These are phyloP conservation scores for Urocynchramus pylzowi DNA, from an alignment of 2,113 vertebrate species.

Conservation along the genomic window DNA sequence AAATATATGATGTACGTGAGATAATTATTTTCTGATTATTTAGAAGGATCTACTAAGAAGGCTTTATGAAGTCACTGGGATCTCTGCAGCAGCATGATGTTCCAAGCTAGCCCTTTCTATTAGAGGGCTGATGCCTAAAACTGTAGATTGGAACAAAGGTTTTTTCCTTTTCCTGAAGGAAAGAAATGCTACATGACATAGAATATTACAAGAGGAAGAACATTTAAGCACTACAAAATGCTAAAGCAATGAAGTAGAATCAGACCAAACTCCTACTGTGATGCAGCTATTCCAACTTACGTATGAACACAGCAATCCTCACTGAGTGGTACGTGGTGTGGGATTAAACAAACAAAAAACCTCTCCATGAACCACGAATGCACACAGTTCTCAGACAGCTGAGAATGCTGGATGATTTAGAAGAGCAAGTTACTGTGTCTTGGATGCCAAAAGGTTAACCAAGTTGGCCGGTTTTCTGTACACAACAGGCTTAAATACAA, in stretches of 20 bases:
- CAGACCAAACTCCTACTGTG: not conserved
- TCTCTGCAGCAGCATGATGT: not conserved
- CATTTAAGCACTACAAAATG: not conserved
- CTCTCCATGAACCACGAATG: rapidly evolving
- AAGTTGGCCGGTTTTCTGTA: not conserved
- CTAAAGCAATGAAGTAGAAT: not conserved
- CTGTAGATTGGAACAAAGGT: not conserved
- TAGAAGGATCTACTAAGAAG: not conserved
- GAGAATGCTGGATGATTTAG: not conserved
- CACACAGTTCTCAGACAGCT: not conserved
- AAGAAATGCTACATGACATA: not conserved
- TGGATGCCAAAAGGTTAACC: not conserved
- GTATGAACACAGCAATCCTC: not conserved
- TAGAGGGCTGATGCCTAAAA: not conserved
- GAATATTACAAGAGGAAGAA: not conserved
- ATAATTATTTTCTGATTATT: not conserved
- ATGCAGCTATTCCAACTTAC: not conserved
- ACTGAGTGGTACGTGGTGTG: rapidly evolving
- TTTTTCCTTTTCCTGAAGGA: not conserved
- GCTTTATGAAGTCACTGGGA: not conserved
- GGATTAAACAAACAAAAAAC: not conserved
- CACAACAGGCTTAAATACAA: not conserved
- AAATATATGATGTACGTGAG: not conserved
- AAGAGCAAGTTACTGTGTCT: not conserved
- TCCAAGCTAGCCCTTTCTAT: not conserved